phyloP scores from a whole-genome alignment of 2,797 vertebrate species.

The Sebastes itinus region DNA sequence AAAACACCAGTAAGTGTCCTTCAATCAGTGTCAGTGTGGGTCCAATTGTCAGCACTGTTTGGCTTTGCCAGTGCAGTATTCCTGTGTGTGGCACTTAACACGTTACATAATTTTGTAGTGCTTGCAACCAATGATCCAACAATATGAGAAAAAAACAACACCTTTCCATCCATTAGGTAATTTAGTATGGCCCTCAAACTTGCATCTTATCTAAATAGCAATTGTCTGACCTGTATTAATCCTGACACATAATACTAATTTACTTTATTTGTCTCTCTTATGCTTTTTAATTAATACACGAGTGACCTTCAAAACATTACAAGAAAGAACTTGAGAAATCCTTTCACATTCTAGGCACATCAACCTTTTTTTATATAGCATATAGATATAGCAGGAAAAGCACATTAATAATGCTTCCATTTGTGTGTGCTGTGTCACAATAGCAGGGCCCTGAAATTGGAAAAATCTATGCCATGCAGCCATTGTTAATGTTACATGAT shows the following conservation, averaged over 20 bases:
- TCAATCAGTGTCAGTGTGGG: slow-evolving; percentile 5
- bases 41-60: slow-evolving; percentile 16
- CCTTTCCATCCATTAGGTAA: background rate
- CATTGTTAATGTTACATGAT: background rate
- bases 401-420: background rate
- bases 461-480: background rate
- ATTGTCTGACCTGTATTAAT: background rate
- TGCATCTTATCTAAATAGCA: background rate
- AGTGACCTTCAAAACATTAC: background rate
- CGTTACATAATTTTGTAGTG: background rate
- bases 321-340: background rate
- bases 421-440: background rate
- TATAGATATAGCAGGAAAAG: background rate
- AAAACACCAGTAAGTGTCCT: slow-evolving; percentile 12
- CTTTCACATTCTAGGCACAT: background rate
- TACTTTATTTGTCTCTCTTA: background rate
- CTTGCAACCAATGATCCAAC: background rate
- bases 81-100: slow-evolving; percentile 2
- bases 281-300: background rate
- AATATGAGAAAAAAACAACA: background rate
- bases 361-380: background rate
- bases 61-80: background rate
- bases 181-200: background rate
- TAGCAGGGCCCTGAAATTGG: background rate
- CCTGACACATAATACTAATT: background rate